Evolutionary conservation across 2,888 invertebrate genomes (phyloP).

Genomic region (Hymenopus coronatus): DNA sequence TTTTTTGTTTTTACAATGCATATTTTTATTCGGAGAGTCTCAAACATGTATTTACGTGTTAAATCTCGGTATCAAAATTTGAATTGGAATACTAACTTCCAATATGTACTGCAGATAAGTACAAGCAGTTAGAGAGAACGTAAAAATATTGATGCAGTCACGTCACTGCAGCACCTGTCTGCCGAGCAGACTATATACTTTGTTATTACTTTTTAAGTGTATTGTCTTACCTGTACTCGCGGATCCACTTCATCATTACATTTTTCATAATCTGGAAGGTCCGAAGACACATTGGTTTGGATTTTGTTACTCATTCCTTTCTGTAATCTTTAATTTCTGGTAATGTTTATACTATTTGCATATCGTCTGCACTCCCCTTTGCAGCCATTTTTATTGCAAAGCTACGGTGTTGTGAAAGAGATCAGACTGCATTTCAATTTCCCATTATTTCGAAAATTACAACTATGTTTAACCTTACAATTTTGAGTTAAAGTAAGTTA

Average conservation of each 20-base stretch:
- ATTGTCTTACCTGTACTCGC: constrained; percentile 29
- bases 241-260: constrained; percentile 32
- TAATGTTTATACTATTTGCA: constrained; percentile 10
- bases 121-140: too few species aligned
- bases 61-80: too few species aligned
- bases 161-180: neutral
- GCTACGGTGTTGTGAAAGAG: constrained; percentile 39
- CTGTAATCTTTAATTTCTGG: neutral
- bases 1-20: too few species aligned
- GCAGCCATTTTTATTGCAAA: constrained; percentile 52
- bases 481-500: too few species aligned
- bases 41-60: too few species aligned
- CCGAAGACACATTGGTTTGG: constrained; percentile 14
- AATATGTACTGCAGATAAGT: too few species aligned
- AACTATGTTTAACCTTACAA: too few species aligned
- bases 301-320: constrained; percentile 10
- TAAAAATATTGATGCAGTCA: neutral
- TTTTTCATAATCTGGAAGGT: constrained; percentile 22
- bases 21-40: too few species aligned
- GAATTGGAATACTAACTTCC: too few species aligned
- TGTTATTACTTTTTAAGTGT: neutral
- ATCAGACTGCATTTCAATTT: too few species aligned
- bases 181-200: neutral
- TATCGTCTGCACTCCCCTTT: neutral
- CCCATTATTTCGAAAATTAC: too few species aligned